These are phyloP conservation scores for Mastacembelus armatus DNA, from an alignment of 2,797 vertebrate genomes.

Conservation along the genomic window DNA sequence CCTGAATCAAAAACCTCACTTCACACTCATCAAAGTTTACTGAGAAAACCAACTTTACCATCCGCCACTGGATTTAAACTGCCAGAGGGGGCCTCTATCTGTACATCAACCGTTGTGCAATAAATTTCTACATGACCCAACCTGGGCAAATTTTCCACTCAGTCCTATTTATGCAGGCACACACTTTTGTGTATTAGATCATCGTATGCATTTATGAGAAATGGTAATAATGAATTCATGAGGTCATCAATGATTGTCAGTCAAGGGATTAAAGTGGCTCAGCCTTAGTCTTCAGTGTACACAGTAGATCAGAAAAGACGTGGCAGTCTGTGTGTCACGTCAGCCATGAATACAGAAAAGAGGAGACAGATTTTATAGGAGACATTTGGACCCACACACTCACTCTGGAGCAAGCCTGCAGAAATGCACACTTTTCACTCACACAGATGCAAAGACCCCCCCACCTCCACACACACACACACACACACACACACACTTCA, in stretches of 20 bases:
- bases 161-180: constrained; percentile 53
- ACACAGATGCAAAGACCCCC: constrained; percentile 62
- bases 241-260: constrained; percentile 71
- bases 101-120: constrained; percentile 51
- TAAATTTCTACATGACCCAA: constrained; percentile 52
- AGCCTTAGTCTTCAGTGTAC: constrained; percentile 49
- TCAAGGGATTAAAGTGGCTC: constrained; percentile 51
- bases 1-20: constrained; percentile 18
- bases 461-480: constrained; percentile 34
- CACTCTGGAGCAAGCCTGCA: constrained; percentile 25
- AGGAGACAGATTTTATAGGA: constrained; percentile 46
- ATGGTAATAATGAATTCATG: constrained; percentile 66
- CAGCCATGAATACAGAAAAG: constrained; percentile 60
- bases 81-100: constrained; percentile 40
- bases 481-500: constrained; percentile 49
- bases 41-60: constrained; percentile 30
- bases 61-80: constrained; percentile 36
- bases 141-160: constrained; percentile 34
- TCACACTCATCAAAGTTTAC: constrained; percentile 26
- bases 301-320: constrained; percentile 53
- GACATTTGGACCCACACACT: constrained; percentile 35
- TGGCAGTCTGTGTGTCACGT: constrained; percentile 35
- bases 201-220: constrained; percentile 34
- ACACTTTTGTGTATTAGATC: constrained; percentile 50
- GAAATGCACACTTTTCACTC: constrained; percentile 47